Conservation (phyloP, 2,797 vertebrate genomes). For the Graptemys geographica region DNA sequence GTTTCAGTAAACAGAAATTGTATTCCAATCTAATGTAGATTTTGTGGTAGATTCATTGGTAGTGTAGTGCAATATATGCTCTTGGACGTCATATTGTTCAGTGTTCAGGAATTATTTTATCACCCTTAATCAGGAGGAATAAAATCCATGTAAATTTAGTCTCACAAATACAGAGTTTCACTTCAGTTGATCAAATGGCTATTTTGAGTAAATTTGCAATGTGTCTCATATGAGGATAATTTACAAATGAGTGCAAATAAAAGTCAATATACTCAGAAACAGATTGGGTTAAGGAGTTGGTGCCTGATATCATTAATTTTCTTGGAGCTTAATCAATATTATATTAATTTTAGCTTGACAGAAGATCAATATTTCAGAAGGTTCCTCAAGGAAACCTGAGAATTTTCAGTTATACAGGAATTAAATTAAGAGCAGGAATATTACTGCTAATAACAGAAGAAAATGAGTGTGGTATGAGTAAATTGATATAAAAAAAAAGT, state of each 20-base stretch:
- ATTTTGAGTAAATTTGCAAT: neutral
- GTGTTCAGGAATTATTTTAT: constrained; percentile 20
- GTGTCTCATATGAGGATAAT: neutral
- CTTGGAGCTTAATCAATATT: neutral
- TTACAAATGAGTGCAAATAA: neutral
- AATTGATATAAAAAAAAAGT: neutral
- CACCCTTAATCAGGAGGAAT: neutral
- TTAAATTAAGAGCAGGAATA: neutral
- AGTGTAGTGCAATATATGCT: neutral
- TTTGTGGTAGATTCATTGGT: neutral
- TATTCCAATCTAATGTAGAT: neutral
- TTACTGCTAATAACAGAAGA: neutral
- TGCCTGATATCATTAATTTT: neutral
- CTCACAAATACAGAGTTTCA: neutral
- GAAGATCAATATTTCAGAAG: neutral
- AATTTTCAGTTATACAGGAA: neutral
- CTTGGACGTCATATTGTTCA: neutral
- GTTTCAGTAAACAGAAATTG: neutral
- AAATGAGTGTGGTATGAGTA: neutral
- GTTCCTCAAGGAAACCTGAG: neutral
- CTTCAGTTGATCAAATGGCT: neutral
- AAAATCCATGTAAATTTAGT: constrained; percentile 17
- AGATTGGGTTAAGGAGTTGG: neutral
- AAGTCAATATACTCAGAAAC: neutral
- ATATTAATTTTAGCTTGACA: neutral